Percentiles rank a stretch among this genome's conserved stretches.
Conservation (phyloP, 2,888 invertebrate species). For the Calliopum simillimum region DNA sequence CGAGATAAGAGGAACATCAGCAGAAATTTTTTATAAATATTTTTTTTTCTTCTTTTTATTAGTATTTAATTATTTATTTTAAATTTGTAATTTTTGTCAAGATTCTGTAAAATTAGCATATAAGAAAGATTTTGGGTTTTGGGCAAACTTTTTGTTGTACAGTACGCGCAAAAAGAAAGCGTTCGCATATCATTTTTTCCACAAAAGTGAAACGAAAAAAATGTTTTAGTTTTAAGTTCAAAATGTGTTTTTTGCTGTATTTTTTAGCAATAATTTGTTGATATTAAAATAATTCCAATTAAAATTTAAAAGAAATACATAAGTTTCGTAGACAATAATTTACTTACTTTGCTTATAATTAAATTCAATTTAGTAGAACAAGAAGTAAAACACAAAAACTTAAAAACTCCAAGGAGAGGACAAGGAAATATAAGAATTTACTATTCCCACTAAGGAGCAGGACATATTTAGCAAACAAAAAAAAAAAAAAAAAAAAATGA, state of each 20-base stretch:
- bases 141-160: no score
- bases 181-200: no score
- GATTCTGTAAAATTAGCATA: no score
- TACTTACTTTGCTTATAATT: neutral
- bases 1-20: neutral
- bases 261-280: conserved; percentile 6
- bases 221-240: no score
- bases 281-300: conserved; percentile 20
- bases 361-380: conserved; percentile 14
- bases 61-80: no score
- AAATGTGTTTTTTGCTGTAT: conserved; percentile 1
- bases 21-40: no score
- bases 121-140: no score
- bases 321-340: conserved; percentile 36
- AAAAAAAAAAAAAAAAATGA: no score
- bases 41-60: no score
- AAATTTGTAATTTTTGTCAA: no score
- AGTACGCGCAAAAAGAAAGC: no score
- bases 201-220: no score
- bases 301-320: conserved; percentile 30
- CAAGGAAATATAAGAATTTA: conserved; percentile 8
- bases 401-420: conserved; percentile 7
- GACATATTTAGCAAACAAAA: conserved; percentile 21
- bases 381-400: neutral
- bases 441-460: conserved; percentile 18